Conservation (phyloP, 2,888 invertebrate species). For the Panopea generosa region DNA sequence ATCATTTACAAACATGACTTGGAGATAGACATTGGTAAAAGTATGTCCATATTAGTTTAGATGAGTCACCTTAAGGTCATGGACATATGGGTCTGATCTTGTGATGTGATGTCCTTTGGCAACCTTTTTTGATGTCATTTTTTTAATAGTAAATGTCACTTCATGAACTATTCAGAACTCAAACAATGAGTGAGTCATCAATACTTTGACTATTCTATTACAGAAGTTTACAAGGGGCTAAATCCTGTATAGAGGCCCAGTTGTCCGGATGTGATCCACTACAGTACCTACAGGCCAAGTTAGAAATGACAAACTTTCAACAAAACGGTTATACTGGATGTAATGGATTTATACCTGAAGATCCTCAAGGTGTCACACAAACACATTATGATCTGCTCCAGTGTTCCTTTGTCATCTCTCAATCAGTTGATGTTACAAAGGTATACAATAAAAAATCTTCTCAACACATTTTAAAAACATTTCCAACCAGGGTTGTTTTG, state of each 20-base stretch:
- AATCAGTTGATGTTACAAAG: slow-evolving; percentile 35
- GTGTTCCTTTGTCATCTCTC: slow-evolving; percentile 23
- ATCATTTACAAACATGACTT: too few species aligned
- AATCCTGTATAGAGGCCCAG: slow-evolving; percentile 27
- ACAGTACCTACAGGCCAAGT: slow-evolving; percentile 21
- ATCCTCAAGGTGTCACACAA: slow-evolving; percentile 15
- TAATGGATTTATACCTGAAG: slow-evolving; percentile 7
- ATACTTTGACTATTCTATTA: slow-evolving; percentile 1
- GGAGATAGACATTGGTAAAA: too few species aligned
- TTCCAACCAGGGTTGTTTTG: too few species aligned
- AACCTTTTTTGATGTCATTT: too few species aligned
- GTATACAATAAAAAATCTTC: slow-evolving; percentile 9
- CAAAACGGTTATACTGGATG: neutral
- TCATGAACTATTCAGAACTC: too few species aligned
- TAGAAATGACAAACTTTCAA: slow-evolving; percentile 6
- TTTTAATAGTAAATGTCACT: too few species aligned
- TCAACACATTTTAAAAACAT: neutral
- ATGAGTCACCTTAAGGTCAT: too few species aligned
- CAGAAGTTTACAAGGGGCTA: slow-evolving; percentile 22
- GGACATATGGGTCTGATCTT: too few species aligned
- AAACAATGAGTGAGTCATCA: neutral
- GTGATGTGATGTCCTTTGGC: too few species aligned
- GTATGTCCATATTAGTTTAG: too few species aligned
- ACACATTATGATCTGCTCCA: slow-evolving; percentile 17
- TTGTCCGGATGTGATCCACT: slow-evolving; percentile 43